These are phyloP conservation scores for Cichlasoma orientale DNA, from an alignment of 2,797 vertebrate genomes.

Conservation along the genomic window DNA sequence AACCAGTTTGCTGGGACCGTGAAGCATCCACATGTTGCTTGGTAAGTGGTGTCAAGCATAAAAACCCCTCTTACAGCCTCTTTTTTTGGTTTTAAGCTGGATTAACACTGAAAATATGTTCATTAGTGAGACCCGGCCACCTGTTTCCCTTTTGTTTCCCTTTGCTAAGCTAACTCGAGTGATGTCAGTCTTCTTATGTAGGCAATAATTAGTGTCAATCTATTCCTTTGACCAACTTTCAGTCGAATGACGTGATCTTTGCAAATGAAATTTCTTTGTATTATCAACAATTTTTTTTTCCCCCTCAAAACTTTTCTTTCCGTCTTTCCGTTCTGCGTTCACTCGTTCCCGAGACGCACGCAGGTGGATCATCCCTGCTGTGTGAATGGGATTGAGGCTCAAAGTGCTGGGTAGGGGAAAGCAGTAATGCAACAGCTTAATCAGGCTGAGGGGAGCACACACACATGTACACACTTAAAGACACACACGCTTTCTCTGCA, in stretches of 20 bases:
- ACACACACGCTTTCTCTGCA: not conserved
- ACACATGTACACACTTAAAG: conserved; percentile 3
- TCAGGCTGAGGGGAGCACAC: conserved; percentile 50
- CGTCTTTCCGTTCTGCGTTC: not conserved
- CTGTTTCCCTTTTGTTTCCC: not conserved
- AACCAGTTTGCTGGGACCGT: too few species aligned
- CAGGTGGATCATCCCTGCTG: conserved; percentile 36
- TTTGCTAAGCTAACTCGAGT: not conserved
- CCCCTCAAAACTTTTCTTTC: not conserved
- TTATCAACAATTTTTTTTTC: not conserved
- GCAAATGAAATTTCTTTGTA: not conserved
- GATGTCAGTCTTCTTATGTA: not conserved
- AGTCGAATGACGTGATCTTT: not conserved
- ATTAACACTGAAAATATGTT: not conserved
- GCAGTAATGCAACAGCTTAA: conserved; percentile 66
- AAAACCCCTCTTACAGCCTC: too few species aligned
- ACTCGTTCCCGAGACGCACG: not conserved
- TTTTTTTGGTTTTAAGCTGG: not conserved
- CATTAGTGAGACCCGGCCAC: not conserved
- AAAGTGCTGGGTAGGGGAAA: conserved; percentile 57
- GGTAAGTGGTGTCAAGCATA: too few species aligned
- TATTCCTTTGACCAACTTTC: not conserved
- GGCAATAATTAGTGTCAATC: not conserved
- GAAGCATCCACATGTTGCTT: too few species aligned
- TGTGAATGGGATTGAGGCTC: conserved; percentile 40